Conservation (phyloP, 1,140 invertebrate genomes). For the Meloidogyne chitwoodi region DNA sequence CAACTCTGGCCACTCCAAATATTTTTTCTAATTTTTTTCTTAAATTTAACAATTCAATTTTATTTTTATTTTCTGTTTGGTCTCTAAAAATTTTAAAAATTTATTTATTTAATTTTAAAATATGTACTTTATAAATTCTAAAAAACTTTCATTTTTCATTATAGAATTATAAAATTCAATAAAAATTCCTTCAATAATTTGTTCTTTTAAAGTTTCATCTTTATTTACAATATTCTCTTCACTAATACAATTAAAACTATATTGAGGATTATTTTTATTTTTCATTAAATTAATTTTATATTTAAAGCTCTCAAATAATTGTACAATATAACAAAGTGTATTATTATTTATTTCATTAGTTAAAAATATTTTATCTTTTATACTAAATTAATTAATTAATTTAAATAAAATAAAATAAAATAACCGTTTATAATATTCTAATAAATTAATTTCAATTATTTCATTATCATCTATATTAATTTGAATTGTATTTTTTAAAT, state of each 20-base stretch:
- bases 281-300: not conserved
- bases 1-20: not conserved
- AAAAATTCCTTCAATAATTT: not conserved
- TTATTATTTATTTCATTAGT: not conserved
- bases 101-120: not conserved
- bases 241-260: not conserved
- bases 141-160: not conserved
- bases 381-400: too few species aligned
- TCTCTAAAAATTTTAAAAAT: not conserved
- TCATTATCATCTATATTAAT: not conserved
- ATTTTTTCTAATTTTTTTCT: not conserved
- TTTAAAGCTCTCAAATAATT: not conserved
- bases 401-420: not conserved
- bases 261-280: not conserved
- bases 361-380: too few species aligned
- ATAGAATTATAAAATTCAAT: not conserved
- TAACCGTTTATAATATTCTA: not conserved
- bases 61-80: not conserved
- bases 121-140: not conserved
- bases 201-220: not conserved
- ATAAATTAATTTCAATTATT: not conserved
- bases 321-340: not conserved
- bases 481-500: not conserved
- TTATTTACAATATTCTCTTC: not conserved
- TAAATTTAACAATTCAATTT: not conserved